Evolutionary conservation across 2,888 invertebrate species (phyloP), one percentile per base, ranked within the genome.

Genomic region (Lepidocyrtinus sp.): DNA sequence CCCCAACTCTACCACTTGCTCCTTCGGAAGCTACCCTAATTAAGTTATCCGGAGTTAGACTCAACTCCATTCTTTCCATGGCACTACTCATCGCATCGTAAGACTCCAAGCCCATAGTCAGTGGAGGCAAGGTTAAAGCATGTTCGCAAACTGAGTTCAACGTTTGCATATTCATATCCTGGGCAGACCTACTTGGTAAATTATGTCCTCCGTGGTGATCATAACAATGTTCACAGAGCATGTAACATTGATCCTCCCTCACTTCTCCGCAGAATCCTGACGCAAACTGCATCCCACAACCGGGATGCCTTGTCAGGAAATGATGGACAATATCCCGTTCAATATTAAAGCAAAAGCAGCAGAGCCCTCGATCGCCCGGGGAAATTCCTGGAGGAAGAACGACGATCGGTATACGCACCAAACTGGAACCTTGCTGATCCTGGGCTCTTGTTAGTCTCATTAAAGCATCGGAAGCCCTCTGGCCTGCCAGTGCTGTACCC

Each of bases 201-300:
- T 82, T 82, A 9, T 67, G 69, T 9, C 85, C 84, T 36, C 87
- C 87, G 86, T 91, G 90, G 82, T 90, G 90, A 55, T 89, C 89
- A 69, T 90, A 89, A 84, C 92, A 92, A 24, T 89, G 88, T 61
- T 88, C 89, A 85, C 92, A 92, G 85, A 91, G 87, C 68, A 90
- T 87, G 85, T 91, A 67, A 15, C 67, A 69, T 26, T 70, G 70
- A 17, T 70, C 71, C 24, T 89, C 89, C 83, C 88, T 87, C 67
- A 88, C 88, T 76, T 90, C 89, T 21, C 91, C 91, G 86, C 92
- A 91, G 69, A 88, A 88, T 1, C 90, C 90, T 71, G 90, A 89
- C 84, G 89, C 87, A 89, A 89, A 88, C 76, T 89, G 86, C 2
- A 89, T 87, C 46, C 91, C 91, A 88, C 92, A 92, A 2, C 92